These are phyloP conservation scores for Apogon talboti DNA, from an alignment of 2,797 vertebrate species.

Conservation along the genomic window DNA sequence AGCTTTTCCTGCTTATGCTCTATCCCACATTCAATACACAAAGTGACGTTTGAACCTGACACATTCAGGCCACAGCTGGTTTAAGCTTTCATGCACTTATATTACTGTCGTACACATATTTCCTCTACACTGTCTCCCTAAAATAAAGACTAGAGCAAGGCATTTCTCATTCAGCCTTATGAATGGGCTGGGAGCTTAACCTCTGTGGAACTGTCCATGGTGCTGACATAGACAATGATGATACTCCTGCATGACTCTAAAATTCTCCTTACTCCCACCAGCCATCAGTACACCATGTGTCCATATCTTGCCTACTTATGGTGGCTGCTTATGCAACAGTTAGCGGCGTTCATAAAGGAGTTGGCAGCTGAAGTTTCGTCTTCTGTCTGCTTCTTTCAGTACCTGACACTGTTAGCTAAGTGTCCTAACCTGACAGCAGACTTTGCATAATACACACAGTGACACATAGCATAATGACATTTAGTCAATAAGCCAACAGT, in stretches of 20 bases:
- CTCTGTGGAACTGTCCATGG: constrained; percentile 54
- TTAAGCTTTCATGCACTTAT: constrained; percentile 64
- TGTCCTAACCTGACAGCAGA: constrained; percentile 46
- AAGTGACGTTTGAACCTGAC: constrained; percentile 76
- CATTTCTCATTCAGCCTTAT: constrained; percentile 47
- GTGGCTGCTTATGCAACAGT: constrained; percentile 49
- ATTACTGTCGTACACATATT: constrained; percentile 58
- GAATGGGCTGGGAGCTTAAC: constrained; percentile 37
- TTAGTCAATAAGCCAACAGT: constrained; percentile 68
- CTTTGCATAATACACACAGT: constrained; percentile 62
- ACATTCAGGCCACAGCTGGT: constrained; percentile 77
- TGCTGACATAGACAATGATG: constrained; percentile 34
- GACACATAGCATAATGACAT: constrained; percentile 64
- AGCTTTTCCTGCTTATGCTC: constrained; percentile 56
- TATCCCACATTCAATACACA: constrained; percentile 57
- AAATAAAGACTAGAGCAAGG: constrained; percentile 45
- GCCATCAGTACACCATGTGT: constrained; percentile 26
- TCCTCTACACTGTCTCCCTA: constrained; percentile 43
- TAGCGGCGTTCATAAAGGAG: constrained; percentile 40
- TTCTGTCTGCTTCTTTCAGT: constrained; percentile 46
- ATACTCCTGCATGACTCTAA: constrained; percentile 32
- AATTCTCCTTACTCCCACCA: constrained; percentile 18
- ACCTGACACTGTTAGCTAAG: constrained; percentile 61
- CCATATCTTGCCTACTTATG: constrained; percentile 25
- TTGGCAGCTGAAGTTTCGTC: constrained; percentile 28